Evolutionary conservation across 2,797 vertebrate genomes (phyloP).

Genomic region (Nyctalus aviator): DNA sequence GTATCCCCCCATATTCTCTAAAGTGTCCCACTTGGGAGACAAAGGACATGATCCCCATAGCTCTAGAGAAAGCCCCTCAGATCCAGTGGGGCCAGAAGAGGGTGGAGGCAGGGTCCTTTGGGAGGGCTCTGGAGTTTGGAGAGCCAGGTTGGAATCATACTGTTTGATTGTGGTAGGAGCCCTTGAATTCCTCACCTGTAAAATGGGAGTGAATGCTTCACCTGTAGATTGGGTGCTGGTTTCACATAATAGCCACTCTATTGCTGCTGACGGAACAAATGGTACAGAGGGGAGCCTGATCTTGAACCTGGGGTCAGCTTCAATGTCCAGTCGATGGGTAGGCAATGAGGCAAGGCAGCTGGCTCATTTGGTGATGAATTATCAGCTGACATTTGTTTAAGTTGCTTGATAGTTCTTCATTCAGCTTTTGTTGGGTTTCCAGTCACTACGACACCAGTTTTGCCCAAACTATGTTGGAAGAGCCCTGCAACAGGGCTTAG

Average conservation of each 20-base stretch:
- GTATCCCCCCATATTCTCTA: background rate
- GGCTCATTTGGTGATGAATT: background rate
- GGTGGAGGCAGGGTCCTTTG: background rate
- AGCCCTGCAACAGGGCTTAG: background rate
- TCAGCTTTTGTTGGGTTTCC: background rate
- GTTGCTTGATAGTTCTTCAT: background rate
- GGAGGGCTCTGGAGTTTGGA: background rate
- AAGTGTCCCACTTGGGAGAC: background rate
- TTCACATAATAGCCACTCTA: accelerated
- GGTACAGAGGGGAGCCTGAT: background rate
- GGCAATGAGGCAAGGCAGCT: background rate
- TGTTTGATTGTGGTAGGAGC: accelerated
- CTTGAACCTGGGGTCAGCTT: background rate
- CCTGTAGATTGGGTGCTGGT: accelerated
- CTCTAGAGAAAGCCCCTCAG: background rate
- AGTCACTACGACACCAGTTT: background rate
- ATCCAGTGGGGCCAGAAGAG: background rate
- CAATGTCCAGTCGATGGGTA: accelerated
- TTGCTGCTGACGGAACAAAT: background rate
- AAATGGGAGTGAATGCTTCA: accelerated
- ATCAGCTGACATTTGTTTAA: background rate
- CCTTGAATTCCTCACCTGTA: accelerated
- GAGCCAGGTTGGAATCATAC: accelerated
- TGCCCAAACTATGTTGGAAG: background rate
- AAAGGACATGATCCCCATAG: accelerated